A percentile compares a stretch with the other conserved stretches of the same genome.
These are phyloP conservation scores for Gobiocypris rarus DNA, from an alignment of 2,113 vertebrate genomes.

Conservation along the genomic window DNA sequence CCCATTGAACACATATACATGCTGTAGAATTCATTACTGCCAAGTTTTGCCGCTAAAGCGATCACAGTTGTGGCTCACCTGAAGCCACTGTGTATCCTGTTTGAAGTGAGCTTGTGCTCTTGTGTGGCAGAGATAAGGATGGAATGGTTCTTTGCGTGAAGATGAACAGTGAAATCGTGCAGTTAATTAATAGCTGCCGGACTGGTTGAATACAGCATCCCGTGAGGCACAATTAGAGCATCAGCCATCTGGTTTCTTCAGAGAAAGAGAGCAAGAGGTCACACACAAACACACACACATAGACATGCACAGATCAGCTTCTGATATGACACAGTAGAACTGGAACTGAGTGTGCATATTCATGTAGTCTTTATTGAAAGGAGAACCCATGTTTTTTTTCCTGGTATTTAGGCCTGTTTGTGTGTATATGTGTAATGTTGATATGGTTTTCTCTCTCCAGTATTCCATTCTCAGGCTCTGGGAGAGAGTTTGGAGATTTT, in stretches of 20 bases:
- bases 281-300: conserved; percentile 36
- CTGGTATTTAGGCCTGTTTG: neutral
- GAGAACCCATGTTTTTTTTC: neutral
- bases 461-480: conserved; percentile 55
- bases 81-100: neutral
- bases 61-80: conserved; percentile 31
- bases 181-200: conserved; percentile 53
- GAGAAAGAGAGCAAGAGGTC: conserved; percentile 51
- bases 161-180: conserved; percentile 49
- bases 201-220: conserved; percentile 58
- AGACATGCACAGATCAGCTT: conserved; percentile 23
- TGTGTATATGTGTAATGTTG: conserved; percentile 11
- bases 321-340: conserved; percentile 11
- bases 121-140: conserved; percentile 24
- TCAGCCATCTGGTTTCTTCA: conserved; percentile 60
- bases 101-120: neutral
- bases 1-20: neutral
- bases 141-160: neutral
- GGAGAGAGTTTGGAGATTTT: conserved; percentile 84
- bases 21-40: neutral
- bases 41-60: neutral
- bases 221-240: conserved; percentile 64
- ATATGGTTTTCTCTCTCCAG: conserved; percentile 58
- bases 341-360: conserved; percentile 1
- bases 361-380: neutral